Evolutionary conservation across 2,797 vertebrate species (phyloP).

Genomic region (Pseudochirops corinnae): DNA sequence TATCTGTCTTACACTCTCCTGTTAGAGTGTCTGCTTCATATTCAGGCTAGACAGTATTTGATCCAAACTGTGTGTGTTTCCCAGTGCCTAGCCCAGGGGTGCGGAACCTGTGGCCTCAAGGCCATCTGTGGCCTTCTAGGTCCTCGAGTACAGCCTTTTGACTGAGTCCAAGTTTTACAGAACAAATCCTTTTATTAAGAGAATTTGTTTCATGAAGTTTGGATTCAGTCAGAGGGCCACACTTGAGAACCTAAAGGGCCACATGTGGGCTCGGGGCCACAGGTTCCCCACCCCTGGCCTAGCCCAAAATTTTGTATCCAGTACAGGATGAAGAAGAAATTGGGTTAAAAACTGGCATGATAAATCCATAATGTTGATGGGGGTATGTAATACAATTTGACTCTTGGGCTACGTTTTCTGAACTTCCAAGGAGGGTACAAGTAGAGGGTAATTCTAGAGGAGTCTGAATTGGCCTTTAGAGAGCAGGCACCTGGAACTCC

Average conservation of each 20-base stretch:
- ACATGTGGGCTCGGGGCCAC: too few species aligned
- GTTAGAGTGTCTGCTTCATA: neutral
- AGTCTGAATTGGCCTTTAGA: neutral
- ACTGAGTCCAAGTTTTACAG: too few species aligned
- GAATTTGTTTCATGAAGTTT: too few species aligned
- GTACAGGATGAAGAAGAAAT: neutral
- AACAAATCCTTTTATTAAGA: too few species aligned
- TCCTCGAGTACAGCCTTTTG: too few species aligned
- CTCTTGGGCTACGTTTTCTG: neutral
- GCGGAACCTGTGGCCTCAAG: too few species aligned
- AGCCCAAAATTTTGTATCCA: neutral
- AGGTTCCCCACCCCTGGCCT: too few species aligned
- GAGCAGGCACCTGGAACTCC: neutral
- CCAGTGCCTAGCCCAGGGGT: neutral
- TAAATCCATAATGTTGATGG: neutral
- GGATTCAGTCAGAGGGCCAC: too few species aligned
- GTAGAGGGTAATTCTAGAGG: neutral
- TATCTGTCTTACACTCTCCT: neutral
- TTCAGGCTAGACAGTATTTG: neutral
- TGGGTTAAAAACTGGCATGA: neutral
- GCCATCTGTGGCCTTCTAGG: too few species aligned
- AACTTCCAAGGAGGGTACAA: neutral
- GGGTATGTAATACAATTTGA: neutral
- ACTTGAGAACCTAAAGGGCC: too few species aligned
- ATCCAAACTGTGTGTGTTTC: neutral